Evolutionary conservation across 2,888 invertebrate species (phyloP).

Genomic region (Ametastegia equiseti): DNA sequence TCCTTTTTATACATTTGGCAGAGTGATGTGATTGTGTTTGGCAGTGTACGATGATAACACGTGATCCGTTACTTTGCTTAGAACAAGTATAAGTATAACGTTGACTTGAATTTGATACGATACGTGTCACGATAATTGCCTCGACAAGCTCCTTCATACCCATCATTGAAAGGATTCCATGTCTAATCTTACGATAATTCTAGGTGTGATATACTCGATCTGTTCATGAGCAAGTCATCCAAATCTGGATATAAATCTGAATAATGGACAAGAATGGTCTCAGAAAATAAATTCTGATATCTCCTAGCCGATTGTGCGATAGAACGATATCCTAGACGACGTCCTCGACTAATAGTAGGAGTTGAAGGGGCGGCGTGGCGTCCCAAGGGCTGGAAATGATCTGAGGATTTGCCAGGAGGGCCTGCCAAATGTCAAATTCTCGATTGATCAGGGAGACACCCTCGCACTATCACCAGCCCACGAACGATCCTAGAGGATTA

Average conservation of each 20-base stretch:
- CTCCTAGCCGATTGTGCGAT: neutral
- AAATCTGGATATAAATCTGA: constrained; percentile 2
- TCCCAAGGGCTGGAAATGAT: constrained; percentile 9
- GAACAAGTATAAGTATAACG: neutral
- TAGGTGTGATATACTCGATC: neutral
- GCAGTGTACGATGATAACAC: neutral
- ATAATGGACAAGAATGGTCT: neutral
- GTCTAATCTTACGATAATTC: neutral
- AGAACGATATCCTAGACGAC: neutral
- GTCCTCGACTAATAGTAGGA: neutral
- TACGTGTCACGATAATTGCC: neutral
- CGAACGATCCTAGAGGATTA: constrained; percentile 1
- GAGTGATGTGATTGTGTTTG: neutral
- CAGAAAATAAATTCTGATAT: neutral
- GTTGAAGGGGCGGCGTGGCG: neutral
- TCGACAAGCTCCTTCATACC: neutral
- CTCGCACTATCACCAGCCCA: constrained; percentile 2
- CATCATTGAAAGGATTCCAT: neutral
- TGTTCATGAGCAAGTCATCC: neutral
- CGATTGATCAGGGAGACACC: constrained; percentile 12
- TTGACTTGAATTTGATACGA: neutral
- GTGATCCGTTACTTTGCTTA: neutral
- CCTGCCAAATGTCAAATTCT: neutral
- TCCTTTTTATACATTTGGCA: neutral
- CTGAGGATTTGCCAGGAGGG: constrained; percentile 28